Evolutionary conservation across 2,797 vertebrate genomes (phyloP).

Genomic region (Schizopygopsis pylzovi): DNA sequence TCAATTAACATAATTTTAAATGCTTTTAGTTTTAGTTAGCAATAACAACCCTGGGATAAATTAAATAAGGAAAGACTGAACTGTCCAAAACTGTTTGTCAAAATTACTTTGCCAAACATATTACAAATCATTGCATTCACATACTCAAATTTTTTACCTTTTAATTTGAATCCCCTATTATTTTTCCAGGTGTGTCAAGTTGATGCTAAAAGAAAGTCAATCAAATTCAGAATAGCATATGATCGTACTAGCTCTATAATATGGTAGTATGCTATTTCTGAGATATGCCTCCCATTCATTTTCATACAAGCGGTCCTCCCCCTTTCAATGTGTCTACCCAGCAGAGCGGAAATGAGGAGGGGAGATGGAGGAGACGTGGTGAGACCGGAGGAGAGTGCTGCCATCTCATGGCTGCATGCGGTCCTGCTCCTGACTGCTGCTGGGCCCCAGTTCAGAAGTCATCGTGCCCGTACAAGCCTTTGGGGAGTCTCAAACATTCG

Average conservation of each 20-base stretch:
- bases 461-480: constrained; percentile 25
- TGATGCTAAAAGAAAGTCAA: background rate
- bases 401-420: constrained; percentile 69
- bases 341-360: constrained; percentile 39
- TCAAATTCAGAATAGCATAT: background rate
- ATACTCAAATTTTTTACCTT: background rate
- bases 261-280: background rate
- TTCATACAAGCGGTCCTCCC: background rate
- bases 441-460: constrained; percentile 50
- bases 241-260: background rate
- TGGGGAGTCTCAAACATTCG: background rate
- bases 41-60: background rate
- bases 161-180: background rate
- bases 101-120: background rate
- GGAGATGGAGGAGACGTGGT: constrained; percentile 35
- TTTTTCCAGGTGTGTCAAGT: background rate
- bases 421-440: constrained; percentile 64
- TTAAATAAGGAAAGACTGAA: background rate
- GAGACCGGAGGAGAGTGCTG: constrained; percentile 64
- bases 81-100: background rate
- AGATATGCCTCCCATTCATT: constrained; percentile 29
- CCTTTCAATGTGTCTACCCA: constrained; percentile 1
- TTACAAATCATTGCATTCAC: background rate
- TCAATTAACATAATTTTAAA: background rate
- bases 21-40: background rate